A percentile compares a stretch with the other conserved stretches of the same genome.
Conservation (phyloP, 2,797 vertebrate genomes). For the Etheostoma nigrum region DNA sequence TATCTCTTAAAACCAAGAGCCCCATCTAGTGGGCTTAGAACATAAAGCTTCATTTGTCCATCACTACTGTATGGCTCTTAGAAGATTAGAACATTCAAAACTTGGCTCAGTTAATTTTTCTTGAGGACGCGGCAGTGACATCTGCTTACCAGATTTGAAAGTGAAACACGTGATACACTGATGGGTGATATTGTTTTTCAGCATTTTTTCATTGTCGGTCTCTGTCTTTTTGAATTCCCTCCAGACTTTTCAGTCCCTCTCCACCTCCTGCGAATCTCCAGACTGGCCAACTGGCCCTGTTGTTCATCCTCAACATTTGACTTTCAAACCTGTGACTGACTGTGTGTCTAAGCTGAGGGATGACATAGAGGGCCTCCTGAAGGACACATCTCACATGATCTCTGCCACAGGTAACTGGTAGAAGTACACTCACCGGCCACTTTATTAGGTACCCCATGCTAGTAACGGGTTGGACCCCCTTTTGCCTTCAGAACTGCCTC, state of each 20-base stretch:
- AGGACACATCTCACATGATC: conserved; percentile 37
- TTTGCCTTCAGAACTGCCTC: no score
- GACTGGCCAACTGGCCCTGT: neutral
- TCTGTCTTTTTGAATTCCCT: neutral
- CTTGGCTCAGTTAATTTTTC: no score
- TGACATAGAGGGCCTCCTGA: conserved; percentile 1
- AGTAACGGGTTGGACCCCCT: no score
- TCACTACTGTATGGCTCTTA: no score
- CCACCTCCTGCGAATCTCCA: neutral
- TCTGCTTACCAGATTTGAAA: conserved; percentile 4
- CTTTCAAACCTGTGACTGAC: conserved; percentile 21
- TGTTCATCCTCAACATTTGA: neutral
- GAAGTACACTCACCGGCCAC: no score
- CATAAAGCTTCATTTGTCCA: no score
- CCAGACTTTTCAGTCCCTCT: conserved; percentile 22
- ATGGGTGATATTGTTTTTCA: neutral
- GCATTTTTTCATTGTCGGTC: neutral
- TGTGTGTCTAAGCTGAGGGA: conserved; percentile 33
- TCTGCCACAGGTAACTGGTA: conserved; percentile 20
- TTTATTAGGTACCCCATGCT: no score
- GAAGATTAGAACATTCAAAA: no score
- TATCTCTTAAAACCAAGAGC: no score
- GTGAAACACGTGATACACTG: neutral
- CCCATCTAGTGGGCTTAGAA: no score
- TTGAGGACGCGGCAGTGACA: neutral